Base-by-base conservation (phyloP, 1,140 invertebrate genomes). In the Elymnias hypermnestra region DNA sequence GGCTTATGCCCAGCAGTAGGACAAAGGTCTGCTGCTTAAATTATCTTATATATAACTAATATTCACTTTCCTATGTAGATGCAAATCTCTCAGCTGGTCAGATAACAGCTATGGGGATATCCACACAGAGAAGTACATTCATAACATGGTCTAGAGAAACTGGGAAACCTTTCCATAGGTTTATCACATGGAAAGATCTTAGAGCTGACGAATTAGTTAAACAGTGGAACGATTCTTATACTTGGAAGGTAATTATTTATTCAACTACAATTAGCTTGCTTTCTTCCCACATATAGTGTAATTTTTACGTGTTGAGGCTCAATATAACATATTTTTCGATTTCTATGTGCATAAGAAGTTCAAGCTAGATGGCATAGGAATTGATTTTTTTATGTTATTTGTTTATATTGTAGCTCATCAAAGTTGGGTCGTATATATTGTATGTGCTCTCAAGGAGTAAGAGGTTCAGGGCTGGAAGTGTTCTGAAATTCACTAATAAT, bases 151-250 rank as follows among this genome's bases (percentile, higher is more conserved):
- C 96, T 62, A 90, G 90, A 53, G 85, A 90, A 36, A 96, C 92
- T 23, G 93, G 95, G 1, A 89, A 91, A 67, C 89, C 92, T 37
- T 97, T 94, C 81, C 97, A 98, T 77, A 96, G 96, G 65, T 95
- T 99, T 57, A 96, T 99, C 48, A 97, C 95, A 12, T 99, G 98
- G 97, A 98, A 98, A 75, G 97, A 99, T 83, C 63, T 94, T 17
- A 89, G 97, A 43, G 94, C 95, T 15, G 90, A 93, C 62, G 71
- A 89, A 18, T 81, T 96, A 41, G 96, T 98, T 0, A 90, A 93
- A 35, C 76, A 91, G 59, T 97, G 95, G 93, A 98, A 99, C 81
- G 85, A 89, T 5, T 97, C 96, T 2, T 87, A 93, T 28, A 91
- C 87, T 2, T 88, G 96, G 19, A 21, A 21, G 6, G 19, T 4